Percentiles rank a stretch among this genome's conserved stretches.
phyloP scores from a whole-genome alignment of 2,888 invertebrate species.

The Operophtera brumata region DNA sequence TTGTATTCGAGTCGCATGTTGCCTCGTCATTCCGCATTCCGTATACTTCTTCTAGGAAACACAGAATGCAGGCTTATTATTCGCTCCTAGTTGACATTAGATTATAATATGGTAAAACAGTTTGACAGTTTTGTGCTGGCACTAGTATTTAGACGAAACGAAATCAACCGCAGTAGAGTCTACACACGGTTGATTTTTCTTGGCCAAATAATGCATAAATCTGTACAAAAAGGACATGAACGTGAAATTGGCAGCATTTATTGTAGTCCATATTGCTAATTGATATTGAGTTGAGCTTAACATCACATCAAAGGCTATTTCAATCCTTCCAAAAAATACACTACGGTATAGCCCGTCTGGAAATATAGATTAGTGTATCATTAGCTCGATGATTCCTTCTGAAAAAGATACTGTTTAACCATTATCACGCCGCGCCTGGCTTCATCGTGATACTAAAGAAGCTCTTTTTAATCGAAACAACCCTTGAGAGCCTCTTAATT shows the following conservation, averaged over 20 bases:
- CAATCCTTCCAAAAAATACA: background rate
- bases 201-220: background rate
- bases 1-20: constrained; percentile 59
- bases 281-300: background rate
- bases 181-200: background rate
- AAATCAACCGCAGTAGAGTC: background rate
- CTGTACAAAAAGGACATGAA: background rate
- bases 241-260: background rate
- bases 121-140: background rate
- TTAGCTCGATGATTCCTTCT: constrained; percentile 2
- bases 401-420: constrained; percentile 23
- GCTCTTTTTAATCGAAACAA: constrained; percentile 39
- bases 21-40: constrained; percentile 68
- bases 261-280: background rate
- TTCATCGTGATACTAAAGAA: constrained; percentile 34
- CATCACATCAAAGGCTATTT: background rate
- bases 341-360: background rate
- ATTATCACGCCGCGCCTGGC: constrained; percentile 26
- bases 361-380: constrained; percentile 1
- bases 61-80: constrained; percentile 23
- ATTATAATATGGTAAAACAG: too few species aligned
- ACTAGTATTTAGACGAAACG: background rate
- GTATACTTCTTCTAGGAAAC: constrained; percentile 57
- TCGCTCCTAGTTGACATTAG: constrained; percentile 8
- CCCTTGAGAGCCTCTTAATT: constrained; percentile 46